Base-by-base conservation (phyloP, 2,113 vertebrate species). In the Trematocara stigmaticum region DNA sequence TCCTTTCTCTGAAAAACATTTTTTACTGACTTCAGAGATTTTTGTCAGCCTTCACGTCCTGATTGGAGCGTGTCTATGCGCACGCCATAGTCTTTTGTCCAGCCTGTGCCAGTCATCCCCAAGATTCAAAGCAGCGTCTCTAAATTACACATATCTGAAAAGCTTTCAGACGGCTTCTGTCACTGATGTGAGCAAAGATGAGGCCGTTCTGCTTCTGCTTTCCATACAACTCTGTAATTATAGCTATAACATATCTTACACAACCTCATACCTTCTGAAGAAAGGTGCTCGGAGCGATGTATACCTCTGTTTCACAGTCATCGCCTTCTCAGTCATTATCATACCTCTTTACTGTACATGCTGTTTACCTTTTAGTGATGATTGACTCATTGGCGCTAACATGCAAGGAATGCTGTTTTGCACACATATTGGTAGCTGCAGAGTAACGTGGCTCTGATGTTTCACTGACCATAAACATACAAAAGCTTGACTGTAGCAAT, bases 181-280 rank as follows among this genome's bases (percentile, higher is more conserved):
- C 69, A 81, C 7, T 66, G 29, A 76, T 7, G 12, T 16, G 35
- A 74, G 59, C 11, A 86, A 55, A 83, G 31, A 49, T 26, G 80
- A 76, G 51, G 49, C 57, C 1, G 47, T 56, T 84, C 78, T 45
- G n/a, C 6, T 61, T 13, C 10, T 5, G 35, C 31, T 83, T 0
- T 89, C 83, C 74, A 18, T 13, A 69, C 83, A 53, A 35, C 12
- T 6, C 81, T 51, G 20, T 92, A 92, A 94, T 93, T 91, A 91
- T 26, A 35, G 34, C n/a, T 89, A 82, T 76, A 78, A 71, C 42
- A 55, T 35, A 5, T 84, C 71, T 93, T 90, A 59, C 69, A 47
- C 87, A 91, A 91, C 61, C 74, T n/a, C n/a, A 29, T 49, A 6
- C 38, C 74, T 81, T 83, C 79, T 66, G 80, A 74, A 61, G 52